These are phyloP conservation scores for Bombus waltoni DNA, from an alignment of 1,140 invertebrate genomes.

Conservation along the genomic window DNA sequence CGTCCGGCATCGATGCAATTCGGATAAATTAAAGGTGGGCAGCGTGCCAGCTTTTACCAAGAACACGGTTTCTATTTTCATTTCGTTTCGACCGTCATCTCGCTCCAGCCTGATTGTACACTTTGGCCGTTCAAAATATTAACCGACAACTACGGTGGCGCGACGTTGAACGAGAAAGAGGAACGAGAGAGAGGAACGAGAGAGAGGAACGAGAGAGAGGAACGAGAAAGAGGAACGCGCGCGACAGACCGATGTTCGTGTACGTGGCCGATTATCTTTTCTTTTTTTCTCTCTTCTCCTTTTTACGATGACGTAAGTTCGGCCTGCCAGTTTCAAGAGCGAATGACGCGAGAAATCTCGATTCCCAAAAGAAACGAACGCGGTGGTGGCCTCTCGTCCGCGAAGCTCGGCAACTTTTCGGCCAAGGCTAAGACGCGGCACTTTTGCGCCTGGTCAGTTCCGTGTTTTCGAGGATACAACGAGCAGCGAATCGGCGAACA, in stretches of 20 bases:
- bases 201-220: background rate
- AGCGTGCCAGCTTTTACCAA: constrained; percentile 24
- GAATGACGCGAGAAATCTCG: constrained; percentile 66
- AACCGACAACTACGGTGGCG: too few species aligned
- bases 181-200: background rate
- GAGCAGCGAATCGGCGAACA: background rate
- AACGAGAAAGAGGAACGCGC: background rate
- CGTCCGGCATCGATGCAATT: constrained; percentile 21
- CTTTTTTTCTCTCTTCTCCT: background rate
- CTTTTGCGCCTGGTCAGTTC: constrained; percentile 33
- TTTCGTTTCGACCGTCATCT: constrained; percentile 37
- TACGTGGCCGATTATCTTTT: background rate
- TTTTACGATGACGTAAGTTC: constrained; percentile 66
- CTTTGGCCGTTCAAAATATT: background rate
- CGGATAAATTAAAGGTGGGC: constrained; percentile 49
- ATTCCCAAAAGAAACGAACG: background rate
- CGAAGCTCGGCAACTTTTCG: constrained; percentile 28
- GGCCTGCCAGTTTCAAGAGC: constrained; percentile 68
- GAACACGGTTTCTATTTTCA: constrained; percentile 58
- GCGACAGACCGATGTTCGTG: constrained; percentile 2
- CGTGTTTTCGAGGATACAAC: background rate
- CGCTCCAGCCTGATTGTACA: background rate
- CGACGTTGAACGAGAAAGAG: background rate
- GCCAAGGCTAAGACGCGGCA: constrained; percentile 22
- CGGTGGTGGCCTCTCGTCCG: background rate